phyloP scores from a whole-genome alignment of 2,113 vertebrate species.

The Morone chrysops region DNA sequence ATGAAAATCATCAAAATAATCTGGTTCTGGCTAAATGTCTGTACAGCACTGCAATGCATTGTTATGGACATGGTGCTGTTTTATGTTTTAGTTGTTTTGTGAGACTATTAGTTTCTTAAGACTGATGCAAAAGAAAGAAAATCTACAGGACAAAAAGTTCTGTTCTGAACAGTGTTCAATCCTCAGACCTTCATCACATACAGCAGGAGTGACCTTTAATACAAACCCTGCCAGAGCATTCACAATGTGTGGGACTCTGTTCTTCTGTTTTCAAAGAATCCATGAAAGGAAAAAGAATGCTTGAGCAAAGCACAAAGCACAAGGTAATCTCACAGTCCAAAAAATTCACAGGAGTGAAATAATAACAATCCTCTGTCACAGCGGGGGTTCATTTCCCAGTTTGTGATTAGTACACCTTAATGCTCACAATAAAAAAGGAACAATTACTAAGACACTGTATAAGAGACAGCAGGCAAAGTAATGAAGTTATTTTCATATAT shows the following conservation, averaged over 20 bases:
- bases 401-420: conserved; percentile 53
- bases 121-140: neutral
- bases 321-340: neutral
- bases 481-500: conserved; percentile 20
- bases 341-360: conserved; percentile 27
- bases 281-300: no score
- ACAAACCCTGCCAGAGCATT: neutral
- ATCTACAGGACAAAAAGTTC: neutral
- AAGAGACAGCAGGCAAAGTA: neutral
- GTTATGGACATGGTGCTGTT: neutral
- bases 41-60: neutral
- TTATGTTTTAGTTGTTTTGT: neutral
- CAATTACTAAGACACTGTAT: conserved; percentile 28
- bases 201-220: neutral
- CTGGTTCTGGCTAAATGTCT: neutral
- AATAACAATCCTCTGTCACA: conserved; percentile 24
- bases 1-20: neutral
- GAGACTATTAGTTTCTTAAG: neutral
- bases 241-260: neutral
- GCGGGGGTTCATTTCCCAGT: conserved; percentile 37
- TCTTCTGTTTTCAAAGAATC: no score
- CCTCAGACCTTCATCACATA: neutral
- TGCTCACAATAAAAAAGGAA: conserved; percentile 39
- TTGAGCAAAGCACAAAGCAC: conserved; percentile 12
- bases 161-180: neutral